Evolutionary conservation across 2,113 vertebrate species (phyloP), one percentile per base, ranked within the genome.

Genomic region (Crotalus viridis): DNA sequence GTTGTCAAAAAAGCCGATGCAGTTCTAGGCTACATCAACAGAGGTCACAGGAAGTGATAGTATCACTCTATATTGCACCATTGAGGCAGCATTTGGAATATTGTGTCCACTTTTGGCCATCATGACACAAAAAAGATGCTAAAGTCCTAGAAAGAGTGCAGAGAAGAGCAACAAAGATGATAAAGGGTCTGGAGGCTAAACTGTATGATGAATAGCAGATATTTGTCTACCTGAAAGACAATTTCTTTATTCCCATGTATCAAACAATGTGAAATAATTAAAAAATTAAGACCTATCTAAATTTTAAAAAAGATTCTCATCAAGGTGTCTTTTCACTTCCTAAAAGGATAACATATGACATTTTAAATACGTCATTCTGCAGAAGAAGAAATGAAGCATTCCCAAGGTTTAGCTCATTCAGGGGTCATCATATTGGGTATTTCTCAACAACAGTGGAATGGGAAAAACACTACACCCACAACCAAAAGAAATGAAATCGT

Each of bases 371-470:
- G 95, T 93, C 33, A 94, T 92, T 90, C 28, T 4, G 0, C 90
- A 86, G 0, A 0, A 85, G 43, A 92, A 95, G 92, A 94, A 22
- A 2, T 6, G 10, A 93, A 91, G 91, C 0, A 0, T 81, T 93
- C 94, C 90, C 88, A 57, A 94, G 55, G 91, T 91, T n/a, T 94
- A 85, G 95, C 94, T 94, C 95, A 96, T 93, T 89, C 89, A 92
- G 89, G 61, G 59, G 93, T 95, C 95, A 94, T 94, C 94, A 86
- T 1, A 91, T 91, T 91, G 94, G 21, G 86, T 94, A 52, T 95
- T 96, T 96, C 93, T 96, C 92, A 96, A 95, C 93, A 92, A 95
- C 19, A 95, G 61, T 86, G 57, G 89, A 92, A 88, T n/a, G 95
- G 74, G 88, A 95, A 96, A 95, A 89, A 95, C 94, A 93, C 89